These are phyloP conservation scores for Paraplagusia blochii DNA, from an alignment of 2,113 vertebrate species.

Conservation along the genomic window DNA sequence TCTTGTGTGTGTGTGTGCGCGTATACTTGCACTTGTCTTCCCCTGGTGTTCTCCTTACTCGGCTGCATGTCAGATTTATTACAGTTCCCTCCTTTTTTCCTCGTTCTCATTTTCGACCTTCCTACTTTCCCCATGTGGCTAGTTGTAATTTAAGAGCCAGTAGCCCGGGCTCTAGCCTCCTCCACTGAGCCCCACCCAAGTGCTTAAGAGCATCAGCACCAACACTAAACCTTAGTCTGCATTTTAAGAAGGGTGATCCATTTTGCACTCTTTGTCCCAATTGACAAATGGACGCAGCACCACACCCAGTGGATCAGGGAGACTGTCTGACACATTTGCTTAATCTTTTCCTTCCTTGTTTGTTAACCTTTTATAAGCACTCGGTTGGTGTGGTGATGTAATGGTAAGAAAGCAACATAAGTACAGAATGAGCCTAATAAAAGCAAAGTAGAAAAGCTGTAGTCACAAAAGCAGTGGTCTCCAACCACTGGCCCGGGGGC, in stretches of 20 bases:
- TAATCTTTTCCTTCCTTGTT: not conserved
- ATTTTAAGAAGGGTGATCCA: conserved; percentile 45
- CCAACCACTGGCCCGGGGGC: no score
- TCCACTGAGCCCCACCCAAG: conserved; percentile 18
- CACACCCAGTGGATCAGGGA: conserved; percentile 6
- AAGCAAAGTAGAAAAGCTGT: no score
- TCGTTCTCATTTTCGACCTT: conserved; percentile 40
- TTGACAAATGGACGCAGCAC: conserved; percentile 31
- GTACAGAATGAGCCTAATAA: no score
- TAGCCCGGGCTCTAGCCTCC: conserved; percentile 25
- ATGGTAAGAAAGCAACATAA: no score
- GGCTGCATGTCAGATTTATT: conserved; percentile 76
- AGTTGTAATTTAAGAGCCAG: conserved; percentile 64
- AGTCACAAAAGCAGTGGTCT: no score
- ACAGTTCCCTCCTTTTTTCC: conserved; percentile 23
- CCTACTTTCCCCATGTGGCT: conserved; percentile 54
- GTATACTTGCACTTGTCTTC: not conserved
- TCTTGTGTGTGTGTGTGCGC: not conserved
- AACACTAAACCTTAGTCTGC: conserved; percentile 23
- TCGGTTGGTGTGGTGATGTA: not conserved
- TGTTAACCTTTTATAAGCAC: conserved; percentile 2
- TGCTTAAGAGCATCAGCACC: conserved; percentile 43
- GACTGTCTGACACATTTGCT: conserved; percentile 33
- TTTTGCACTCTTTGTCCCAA: conserved; percentile 36
- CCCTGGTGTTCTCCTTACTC: conserved; percentile 40